Base-by-base conservation (phyloP, 2,797 vertebrate species). In the Enteromius afrohamiltoni region DNA sequence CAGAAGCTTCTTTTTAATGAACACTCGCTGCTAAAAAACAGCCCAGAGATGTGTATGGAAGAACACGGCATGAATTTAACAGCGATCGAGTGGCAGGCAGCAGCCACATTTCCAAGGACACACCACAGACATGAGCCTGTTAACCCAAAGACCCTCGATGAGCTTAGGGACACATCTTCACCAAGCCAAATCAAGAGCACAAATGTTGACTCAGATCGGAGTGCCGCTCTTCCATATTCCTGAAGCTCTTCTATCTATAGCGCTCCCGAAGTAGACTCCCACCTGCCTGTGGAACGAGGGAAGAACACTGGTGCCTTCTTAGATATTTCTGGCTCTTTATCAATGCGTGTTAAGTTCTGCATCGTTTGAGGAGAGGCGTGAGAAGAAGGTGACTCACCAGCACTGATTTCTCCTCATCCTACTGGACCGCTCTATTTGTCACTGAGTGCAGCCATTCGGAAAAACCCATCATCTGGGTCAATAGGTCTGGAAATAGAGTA, bases 401-500 rank as follows among this genome's bases (percentile, higher is more conserved):
- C 53, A 82, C 88, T 89, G 88, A 82, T 87, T 81, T 78, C 55
- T 83, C 79, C 79, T 84, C 93, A 88, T 91, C 89, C 91, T 92
- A 91, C 92, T 86, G 88, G 90, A 93, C 92, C 89, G 89, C 93
- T 94, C 92, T 94, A 94, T 95, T 95, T 95, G 93, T 92, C 91
- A 91, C 91, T 89, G 92, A 85, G 91, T 82, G 90, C 90, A 93
- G 86, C 92, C 94, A 93, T 92, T 94, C 94, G 93, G 93, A 95
- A 95, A 95, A 95, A 95, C 92, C 93, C 92, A 96, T 96, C 94
- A 94, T 95, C 92, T 94, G 93, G 93, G 93, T 93, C 94, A 94
- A 92, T 93, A 94, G 92, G 94, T 95, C 91, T 95, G 94, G 94
- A 95, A 95, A 95, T 95, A 91, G 94, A 95, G 93, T 93, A 93